phyloP scores from a whole-genome alignment of 2,113 vertebrate genomes.

The Serilophus lunatus region DNA sequence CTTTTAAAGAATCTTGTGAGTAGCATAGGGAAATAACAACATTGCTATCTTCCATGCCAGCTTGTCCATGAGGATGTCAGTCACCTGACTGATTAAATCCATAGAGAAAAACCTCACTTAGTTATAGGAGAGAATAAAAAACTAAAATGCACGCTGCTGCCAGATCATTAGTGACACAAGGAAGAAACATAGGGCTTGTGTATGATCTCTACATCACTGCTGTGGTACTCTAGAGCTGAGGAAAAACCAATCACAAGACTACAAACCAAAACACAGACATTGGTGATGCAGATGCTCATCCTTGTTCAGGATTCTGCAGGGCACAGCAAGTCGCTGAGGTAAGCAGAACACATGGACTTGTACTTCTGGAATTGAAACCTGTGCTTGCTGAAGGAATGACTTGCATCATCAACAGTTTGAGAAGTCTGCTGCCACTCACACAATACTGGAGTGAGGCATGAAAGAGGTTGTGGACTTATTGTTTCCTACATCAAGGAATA shows the following conservation, averaged over 20 bases:
- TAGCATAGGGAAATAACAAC: neutral
- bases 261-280: rapidly evolving
- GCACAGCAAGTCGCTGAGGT: neutral
- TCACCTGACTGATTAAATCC: neutral
- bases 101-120: neutral
- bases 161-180: neutral
- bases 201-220: neutral
- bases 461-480: neutral
- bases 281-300: neutral
- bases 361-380: neutral
- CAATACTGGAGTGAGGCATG: neutral
- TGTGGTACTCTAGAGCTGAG: rapidly evolving
- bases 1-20: neutral
- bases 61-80: neutral
- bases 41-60: neutral
- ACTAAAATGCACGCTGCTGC: neutral
- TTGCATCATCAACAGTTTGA: neutral
- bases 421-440: neutral
- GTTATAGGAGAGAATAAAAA: neutral
- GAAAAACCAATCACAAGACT: neutral
- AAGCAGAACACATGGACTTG: neutral
- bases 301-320: neutral
- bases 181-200: neutral
- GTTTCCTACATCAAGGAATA: neutral
- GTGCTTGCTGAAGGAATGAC: neutral